Base-by-base conservation (phyloP, 2,797 vertebrate genomes). In the Benthosema pterotum region DNA sequence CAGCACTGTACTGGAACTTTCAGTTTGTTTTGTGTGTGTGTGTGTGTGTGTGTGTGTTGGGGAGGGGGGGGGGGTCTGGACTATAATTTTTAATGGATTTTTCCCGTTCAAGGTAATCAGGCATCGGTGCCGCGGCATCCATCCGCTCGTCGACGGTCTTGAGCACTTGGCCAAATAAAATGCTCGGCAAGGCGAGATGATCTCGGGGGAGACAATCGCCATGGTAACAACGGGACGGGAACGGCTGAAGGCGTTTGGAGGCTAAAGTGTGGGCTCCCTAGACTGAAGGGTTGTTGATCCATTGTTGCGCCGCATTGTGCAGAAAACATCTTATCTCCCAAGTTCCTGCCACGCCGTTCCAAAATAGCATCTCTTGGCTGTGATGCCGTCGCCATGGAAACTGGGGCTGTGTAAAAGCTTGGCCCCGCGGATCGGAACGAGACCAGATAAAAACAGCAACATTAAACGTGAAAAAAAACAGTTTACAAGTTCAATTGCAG, bases 201-300 rank as follows among this genome's bases (percentile, higher is more conserved):
- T 78, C 82, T 77, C 83, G 62, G 62, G 77, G 79, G 80, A 69
- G 80, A 75, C 70, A 67, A 65, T 91, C 3, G 62, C 87, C 86
- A 87, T 86, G 84, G 89, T 80, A 89, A 91, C 86, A 61, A 91
- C 86, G 60, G 75, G 72, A 72, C 77, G 74, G 74, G 86, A 86
- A 89, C 86, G 86, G 83, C 79, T 62, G 69, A 83, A 84, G 85
- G 86, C 89, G 88, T 88, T 87, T 87, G 89, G 83, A 82, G 79
- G 85, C 83, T n/a, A 86, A 89, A 88, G 83, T 86, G 82, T 72
- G 71, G 80, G 82, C 73, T 87, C 80, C 77, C 77, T n/a, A n/a
- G 84, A 80, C 81, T 11, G 72, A 75, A 75, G 80, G 85, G 85
- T 89, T 86, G 85, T 89, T 86, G 86, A 86, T 82, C 81, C 73